Percentiles rank a stretch among this genome's conserved stretches.
Conservation (phyloP, 2,888 invertebrate genomes). For the Ornithoptera alexandrae region DNA sequence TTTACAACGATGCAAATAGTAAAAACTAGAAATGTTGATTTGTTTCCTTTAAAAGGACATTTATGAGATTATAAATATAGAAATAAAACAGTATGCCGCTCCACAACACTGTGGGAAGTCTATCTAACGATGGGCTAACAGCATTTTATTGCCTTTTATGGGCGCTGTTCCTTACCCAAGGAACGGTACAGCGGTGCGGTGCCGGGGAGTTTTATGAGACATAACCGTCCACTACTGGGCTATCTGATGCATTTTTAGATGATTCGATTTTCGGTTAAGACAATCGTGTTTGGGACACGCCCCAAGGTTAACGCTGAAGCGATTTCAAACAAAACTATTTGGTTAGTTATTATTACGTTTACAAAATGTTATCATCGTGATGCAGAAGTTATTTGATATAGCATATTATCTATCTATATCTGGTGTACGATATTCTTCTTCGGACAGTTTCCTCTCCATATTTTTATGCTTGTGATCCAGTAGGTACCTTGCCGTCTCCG, state of each 20-base stretch:
- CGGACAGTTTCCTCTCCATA: no score
- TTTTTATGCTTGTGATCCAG: no score
- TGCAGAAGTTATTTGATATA: no score
- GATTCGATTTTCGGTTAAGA: slow-evolving; percentile 71
- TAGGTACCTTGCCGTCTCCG: no score
- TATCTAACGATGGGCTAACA: slow-evolving; percentile 34
- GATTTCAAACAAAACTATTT: slow-evolving; percentile 6
- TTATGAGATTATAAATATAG: not conserved
- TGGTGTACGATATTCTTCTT: no score
- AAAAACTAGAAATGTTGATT: not conserved
- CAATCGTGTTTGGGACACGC: slow-evolving; percentile 53
- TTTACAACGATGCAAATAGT: not conserved
- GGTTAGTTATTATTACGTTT: no score
- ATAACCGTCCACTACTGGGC: slow-evolving; percentile 56
- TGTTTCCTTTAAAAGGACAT: not conserved
- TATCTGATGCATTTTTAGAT: slow-evolving; percentile 74
- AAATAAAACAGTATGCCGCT: slow-evolving; percentile 6
- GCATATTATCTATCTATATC: no score
- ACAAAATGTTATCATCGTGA: no score
- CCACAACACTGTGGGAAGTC: slow-evolving; percentile 30
- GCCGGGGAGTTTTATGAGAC: slow-evolving; percentile 73
- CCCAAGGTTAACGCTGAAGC: slow-evolving; percentile 35
- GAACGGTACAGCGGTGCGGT: slow-evolving; percentile 57
- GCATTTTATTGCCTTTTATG: slow-evolving; percentile 41
- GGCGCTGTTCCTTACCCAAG: slow-evolving; percentile 43